Evolutionary conservation across 2,797 vertebrate species (phyloP).

Genomic region (Pangasius macronema): DNA sequence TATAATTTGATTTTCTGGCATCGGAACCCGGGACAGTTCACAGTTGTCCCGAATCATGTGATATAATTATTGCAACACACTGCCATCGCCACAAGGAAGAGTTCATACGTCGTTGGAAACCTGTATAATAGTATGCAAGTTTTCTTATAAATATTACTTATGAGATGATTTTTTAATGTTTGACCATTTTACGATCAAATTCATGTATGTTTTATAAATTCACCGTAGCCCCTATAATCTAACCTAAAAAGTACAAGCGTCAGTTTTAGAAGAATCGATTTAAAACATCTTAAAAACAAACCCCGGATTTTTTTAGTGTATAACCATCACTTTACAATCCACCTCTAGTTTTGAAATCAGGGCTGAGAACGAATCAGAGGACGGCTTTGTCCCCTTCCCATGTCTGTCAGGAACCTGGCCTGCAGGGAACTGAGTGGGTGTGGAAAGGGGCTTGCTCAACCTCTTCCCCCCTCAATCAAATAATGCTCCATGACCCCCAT

Average conservation of each 20-base stretch:
- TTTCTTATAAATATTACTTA: background rate
- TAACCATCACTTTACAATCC: background rate
- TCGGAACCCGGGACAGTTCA: background rate
- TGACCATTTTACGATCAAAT: background rate
- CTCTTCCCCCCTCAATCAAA: conserved; percentile 47
- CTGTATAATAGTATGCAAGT: background rate
- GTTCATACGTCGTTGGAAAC: background rate
- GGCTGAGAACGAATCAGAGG: background rate
- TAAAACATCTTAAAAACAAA: background rate
- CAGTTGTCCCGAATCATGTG: background rate
- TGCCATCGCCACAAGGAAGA: background rate
- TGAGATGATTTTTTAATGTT: background rate
- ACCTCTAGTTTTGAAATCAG: background rate
- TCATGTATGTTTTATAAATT: background rate
- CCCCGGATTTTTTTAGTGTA: background rate
- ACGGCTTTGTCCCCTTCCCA: conserved; percentile 23
- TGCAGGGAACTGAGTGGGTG: conserved; percentile 44
- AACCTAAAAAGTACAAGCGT: background rate
- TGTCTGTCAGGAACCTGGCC: conserved; percentile 24
- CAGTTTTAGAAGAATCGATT: too few relatives aligned
- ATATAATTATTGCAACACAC: background rate
- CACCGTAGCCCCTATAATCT: too few relatives aligned
- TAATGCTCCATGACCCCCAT: conserved; percentile 61
- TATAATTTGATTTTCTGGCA: background rate
- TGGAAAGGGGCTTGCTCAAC: conserved; percentile 37